These are phyloP conservation scores for Acyrthosiphon pisum DNA, from an alignment of 1,140 invertebrate species.

Conservation along the genomic window DNA sequence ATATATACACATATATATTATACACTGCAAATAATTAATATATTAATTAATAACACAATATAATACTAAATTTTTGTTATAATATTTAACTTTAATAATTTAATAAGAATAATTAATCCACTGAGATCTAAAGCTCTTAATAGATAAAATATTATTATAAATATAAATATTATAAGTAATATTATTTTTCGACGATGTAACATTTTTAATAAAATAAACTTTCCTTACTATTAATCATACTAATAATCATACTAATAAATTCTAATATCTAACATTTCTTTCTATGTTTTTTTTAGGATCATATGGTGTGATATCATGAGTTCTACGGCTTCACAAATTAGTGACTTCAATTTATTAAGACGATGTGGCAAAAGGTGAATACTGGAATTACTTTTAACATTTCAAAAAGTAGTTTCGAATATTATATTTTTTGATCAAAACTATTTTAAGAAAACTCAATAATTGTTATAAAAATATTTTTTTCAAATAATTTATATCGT, in stretches of 20 bases:
- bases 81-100: background rate
- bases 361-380: constrained; percentile 49
- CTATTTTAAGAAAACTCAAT: background rate
- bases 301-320: constrained; percentile 42
- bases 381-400: constrained; percentile 16
- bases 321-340: constrained; percentile 52
- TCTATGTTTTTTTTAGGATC: constrained; percentile 26
- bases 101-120: constrained; percentile 7
- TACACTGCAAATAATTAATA: background rate
- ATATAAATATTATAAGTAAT: constrained; percentile 3
- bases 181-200: background rate
- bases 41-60: too few species aligned
- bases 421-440: background rate
- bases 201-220: background rate
- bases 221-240: background rate
- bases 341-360: constrained; percentile 52
- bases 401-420: background rate
- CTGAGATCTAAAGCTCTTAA: background rate
- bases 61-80: background rate
- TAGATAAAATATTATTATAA: background rate
- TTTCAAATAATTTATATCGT: background rate
- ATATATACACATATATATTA: too few species aligned
- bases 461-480: background rate
- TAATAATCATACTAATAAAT: constrained; percentile 29
- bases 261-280: constrained; percentile 23